Evolutionary conservation across 2,888 invertebrate genomes (phyloP), one percentile per base, ranked within the genome.

Genomic region (Leuctra nigra): DNA sequence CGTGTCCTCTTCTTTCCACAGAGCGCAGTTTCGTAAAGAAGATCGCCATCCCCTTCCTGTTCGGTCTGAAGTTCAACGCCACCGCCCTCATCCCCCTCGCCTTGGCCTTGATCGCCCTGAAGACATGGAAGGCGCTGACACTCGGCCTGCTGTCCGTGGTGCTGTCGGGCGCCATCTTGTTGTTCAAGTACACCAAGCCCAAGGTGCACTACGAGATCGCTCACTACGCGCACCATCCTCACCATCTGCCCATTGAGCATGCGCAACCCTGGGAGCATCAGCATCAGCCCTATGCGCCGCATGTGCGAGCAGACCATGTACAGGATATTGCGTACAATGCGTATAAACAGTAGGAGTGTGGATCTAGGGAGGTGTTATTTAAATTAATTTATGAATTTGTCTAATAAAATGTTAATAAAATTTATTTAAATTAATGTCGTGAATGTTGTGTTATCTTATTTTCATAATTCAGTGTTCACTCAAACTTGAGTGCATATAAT

Each of bases 71-170:
- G 72, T 87, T 91, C 77, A 91, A 91, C 73, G 85, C 90, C 52
- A 87, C 89, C 18, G 87, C 90, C 25, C 71, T 91, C 65, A 87
- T 90, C 39, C 91, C 91, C 0, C 72, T 91, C 60, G 87, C 87
- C 13, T 76, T 91, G 57, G 87, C 88, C 33, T 74, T 91, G 58
- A 91, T 91, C 66, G 91, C 91, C 0, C 75, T 91, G 56, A 91
- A 91, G 72, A 90, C 91, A 14, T 91, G 91, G 91, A 91, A 91
- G 71, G 91, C 91, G 39, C 75, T 91, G 64, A 91, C 91, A 7
- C 77, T 91, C 63, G 91, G 90, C 59, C 81, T 91, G 3, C 80
- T 91, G 59, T 91, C 91, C 2, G 74, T 91, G 68, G 91, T 91
- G 22, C 76, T 91, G 46, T 89, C 91, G 62, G 90, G 87, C 62